These are phyloP conservation scores for Globicephala melas DNA, from an alignment of 2,113 vertebrate genomes.

Conservation along the genomic window DNA sequence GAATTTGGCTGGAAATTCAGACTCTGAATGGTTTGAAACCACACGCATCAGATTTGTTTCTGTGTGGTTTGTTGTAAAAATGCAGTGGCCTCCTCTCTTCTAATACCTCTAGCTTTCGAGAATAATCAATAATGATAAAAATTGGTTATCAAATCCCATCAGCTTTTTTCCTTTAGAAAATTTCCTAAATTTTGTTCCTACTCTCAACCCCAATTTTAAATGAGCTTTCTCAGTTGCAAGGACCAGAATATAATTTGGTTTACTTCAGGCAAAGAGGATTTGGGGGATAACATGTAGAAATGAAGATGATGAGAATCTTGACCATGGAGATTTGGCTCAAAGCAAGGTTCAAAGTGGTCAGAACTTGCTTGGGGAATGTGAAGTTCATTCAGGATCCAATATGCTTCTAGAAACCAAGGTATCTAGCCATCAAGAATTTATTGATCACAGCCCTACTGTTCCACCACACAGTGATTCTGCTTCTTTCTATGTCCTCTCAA, in stretches of 20 bases:
- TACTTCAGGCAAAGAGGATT: neutral
- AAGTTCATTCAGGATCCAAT: neutral
- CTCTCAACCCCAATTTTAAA: neutral
- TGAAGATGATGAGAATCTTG: neutral
- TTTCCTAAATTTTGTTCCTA: neutral
- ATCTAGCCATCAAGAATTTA: neutral
- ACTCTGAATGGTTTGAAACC: slow-evolving; percentile 35
- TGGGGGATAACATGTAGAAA: neutral
- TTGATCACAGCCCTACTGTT: neutral
- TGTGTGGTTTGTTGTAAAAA: slow-evolving; percentile 38
- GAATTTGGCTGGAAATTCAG: slow-evolving; percentile 51
- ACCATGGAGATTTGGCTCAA: neutral
- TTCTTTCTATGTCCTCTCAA: neutral
- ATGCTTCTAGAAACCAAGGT: neutral
- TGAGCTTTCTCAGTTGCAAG: neutral
- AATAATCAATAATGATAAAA: slow-evolving; percentile 55
- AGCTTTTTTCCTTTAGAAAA: neutral
- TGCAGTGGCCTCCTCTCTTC: neutral
- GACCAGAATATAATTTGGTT: neutral
- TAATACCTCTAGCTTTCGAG: slow-evolving; percentile 16
- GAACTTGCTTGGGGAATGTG: neutral
- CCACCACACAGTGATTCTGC: neutral
- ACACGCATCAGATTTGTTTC: slow-evolving; percentile 19
- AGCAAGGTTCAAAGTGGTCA: neutral
- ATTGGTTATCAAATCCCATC: slow-evolving; percentile 3